These are phyloP conservation scores for Nycticebus coucang DNA, from an alignment of 2,113 vertebrate genomes.

Conservation along the genomic window DNA sequence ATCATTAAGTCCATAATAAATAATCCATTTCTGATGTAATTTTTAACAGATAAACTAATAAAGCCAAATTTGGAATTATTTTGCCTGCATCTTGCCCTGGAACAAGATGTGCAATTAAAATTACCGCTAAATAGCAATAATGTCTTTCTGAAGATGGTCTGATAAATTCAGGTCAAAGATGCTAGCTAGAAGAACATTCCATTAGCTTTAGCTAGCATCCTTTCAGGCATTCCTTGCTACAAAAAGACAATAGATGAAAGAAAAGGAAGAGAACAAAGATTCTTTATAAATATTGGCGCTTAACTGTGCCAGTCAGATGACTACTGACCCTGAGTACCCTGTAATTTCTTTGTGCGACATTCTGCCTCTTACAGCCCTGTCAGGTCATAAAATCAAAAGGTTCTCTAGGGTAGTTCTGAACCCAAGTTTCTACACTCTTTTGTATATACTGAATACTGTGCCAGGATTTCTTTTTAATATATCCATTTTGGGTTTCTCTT, in stretches of 20 bases:
- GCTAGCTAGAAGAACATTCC: not conserved
- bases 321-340: slow-evolving; percentile 8
- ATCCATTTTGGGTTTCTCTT: not conserved
- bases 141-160: slow-evolving; percentile 43
- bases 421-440: not conserved
- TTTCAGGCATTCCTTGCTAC: not conserved
- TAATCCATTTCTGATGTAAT: slow-evolving; percentile 5
- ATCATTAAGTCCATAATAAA: slow-evolving; percentile 59
- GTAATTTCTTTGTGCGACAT: slow-evolving; percentile 49
- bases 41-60: slow-evolving; percentile 34
- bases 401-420: slow-evolving; percentile 2
- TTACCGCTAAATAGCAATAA: not conserved
- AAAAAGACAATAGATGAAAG: slow-evolving; percentile 57
- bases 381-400: slow-evolving; percentile 49
- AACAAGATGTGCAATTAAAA: slow-evolving; percentile 55
- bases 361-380: not conserved
- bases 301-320: not conserved
- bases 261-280: slow-evolving; percentile 16
- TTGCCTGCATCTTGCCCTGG: not conserved
- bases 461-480: not conserved
- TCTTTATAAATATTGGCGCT: slow-evolving; percentile 55
- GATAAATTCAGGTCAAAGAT: slow-evolving; percentile 50
- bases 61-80: not conserved
- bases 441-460: not conserved
- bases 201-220: not conserved